Base-by-base conservation (phyloP, 2,888 invertebrate species). In the Euclidia mi region DNA sequence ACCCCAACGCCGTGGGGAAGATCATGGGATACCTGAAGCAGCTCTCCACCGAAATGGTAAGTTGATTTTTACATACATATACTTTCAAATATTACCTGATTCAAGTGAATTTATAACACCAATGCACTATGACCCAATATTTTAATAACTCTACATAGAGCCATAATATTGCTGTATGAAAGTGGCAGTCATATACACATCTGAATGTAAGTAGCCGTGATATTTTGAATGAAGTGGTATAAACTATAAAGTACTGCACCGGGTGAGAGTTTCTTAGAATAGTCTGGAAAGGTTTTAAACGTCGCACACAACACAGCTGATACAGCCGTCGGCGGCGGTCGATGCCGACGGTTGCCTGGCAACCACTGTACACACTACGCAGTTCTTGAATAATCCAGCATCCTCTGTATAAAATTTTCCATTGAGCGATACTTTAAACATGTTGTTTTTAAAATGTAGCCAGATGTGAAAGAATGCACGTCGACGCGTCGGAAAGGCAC, bases 41-140 rank as follows among this genome's bases (percentile, higher is more conserved):
- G 84, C 88, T 95, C 58, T 94, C 95, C 82, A 92, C 90, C 18
- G 94, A 94, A 82, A 94, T 91, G 94, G 95, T 95, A 88, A 90
- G 94, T 81, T 14, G 6, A 28, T 18, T 25, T 25, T 3, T 6
- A 6, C 7, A 25, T 25, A 7, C 7, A 3, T 25, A 25, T 25
- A 25, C 20, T 25, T 25, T 6, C 1, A 7, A 6, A 25, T 7
- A 25, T 6, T 25, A 25, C 4, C 7, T 25, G 4, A 25, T 25
- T 7, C 20, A 25, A 1, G 20, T 25, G 20, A 25, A 25, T 25
- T 25, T 7, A 25, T 25, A 25, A 25, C 20, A 25, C 6, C 6
- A 25, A 25, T 25, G 4, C 7, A 3, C 4, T 6, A 3, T 25
- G 3, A 25, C 4, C 2, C 20, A 25, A 25, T 7, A 25, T 6